Base-by-base conservation (phyloP, 2,797 vertebrate species). In the Sylvilagus floridanus region DNA sequence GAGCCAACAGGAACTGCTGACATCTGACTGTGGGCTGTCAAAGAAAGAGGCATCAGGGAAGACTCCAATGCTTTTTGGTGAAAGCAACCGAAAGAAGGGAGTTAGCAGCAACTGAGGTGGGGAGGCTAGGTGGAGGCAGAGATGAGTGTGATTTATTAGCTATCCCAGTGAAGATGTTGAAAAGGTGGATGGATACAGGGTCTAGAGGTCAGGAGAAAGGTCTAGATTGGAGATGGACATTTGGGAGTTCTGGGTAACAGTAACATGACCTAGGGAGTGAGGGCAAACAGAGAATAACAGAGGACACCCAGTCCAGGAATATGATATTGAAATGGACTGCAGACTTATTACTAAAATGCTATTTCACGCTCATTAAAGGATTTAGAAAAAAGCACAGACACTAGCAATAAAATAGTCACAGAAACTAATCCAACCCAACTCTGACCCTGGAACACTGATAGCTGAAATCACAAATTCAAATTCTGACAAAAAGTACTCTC, bases 361-460 rank as follows among this genome's bases (percentile, higher is more conserved):
- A 19, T 22, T 71, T 66, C 60, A 14, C 7, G 42, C 47, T 37
- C 52, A 84, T 24, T 30, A 86, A 69, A 91, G 17, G 17, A 60
- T 57, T 73, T 47, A 82, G 86, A 90, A 76, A 84, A 42, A 92
- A 93, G 30, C 32, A 65, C 32, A 65, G 42, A 82, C 93, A 78
- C 65, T 42, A 24, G 47, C 5, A 92, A 50, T 47, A 82, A 28
- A 81, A 50, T 3, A 26, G 35, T 66, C n/a, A 77, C 12, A 62
- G 50, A 68, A 77, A 77, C 73, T 30, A 95, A 93, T 9, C 65
- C 32, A 84, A 21, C 37, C 17, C 11, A 60, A 19, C 78, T 95
- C n/a, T 42, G 63, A 87, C 92, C 50, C 2, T 26, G 63, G 62
- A n/a, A 42, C 37, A 57, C 42, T n/a, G 17, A 35, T 66, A 65